These are phyloP conservation scores for Silvanus unidentatus DNA, from an alignment of 2,888 invertebrate genomes.

Conservation along the genomic window DNA sequence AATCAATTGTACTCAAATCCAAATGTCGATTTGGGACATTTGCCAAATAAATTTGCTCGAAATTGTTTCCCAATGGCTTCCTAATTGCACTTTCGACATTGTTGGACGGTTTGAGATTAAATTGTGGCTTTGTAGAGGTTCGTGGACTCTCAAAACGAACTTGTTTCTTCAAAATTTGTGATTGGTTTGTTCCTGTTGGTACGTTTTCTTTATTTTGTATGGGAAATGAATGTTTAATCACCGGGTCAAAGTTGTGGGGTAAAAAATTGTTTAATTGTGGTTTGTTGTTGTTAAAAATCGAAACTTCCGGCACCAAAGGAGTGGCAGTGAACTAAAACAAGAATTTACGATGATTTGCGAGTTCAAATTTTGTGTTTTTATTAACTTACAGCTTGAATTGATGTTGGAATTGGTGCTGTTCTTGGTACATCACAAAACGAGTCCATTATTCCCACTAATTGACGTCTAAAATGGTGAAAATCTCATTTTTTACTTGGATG, in stretches of 20 bases:
- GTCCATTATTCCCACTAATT: conserved; percentile 41
- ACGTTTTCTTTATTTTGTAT: conserved; percentile 19
- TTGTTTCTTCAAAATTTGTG: conserved; percentile 33
- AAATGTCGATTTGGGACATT: conserved; percentile 42
- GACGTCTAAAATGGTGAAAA: too few species aligned
- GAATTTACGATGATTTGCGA: not conserved
- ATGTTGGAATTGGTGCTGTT: conserved; percentile 32
- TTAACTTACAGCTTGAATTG: conserved; percentile 26
- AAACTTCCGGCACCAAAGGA: conserved; percentile 42
- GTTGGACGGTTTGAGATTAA: conserved; percentile 1
- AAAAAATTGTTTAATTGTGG: conserved; percentile 17
- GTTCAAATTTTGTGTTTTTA: not conserved
- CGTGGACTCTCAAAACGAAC: conserved; percentile 39
- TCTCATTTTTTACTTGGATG: too few species aligned
- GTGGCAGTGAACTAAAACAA: conserved; percentile 18
- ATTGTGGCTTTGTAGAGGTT: conserved; percentile 14
- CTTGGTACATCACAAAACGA: conserved; percentile 42
- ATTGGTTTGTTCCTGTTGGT: conserved; percentile 12
- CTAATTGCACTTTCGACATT: not conserved
- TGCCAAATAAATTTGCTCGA: conserved; percentile 43
- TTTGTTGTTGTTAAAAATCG: conserved; percentile 30
- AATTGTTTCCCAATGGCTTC: conserved; percentile 22
- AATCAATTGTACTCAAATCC: conserved; percentile 42
- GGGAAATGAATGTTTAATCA: too few species aligned
- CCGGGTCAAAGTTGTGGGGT: conserved; percentile 18